Base-by-base conservation (phyloP, 2,113 vertebrate genomes). In the Nibea coibor region DNA sequence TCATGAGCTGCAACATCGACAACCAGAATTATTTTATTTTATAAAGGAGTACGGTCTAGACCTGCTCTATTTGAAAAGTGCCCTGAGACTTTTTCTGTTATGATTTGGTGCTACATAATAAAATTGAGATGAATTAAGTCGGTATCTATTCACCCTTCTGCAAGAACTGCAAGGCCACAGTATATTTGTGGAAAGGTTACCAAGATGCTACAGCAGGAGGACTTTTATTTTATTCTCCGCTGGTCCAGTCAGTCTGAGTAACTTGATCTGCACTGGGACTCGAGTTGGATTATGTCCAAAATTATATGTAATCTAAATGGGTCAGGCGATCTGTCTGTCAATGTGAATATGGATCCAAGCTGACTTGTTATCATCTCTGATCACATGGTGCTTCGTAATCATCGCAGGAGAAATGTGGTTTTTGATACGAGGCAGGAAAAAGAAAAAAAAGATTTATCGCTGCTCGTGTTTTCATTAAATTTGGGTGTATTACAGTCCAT, bases 191-290 rank as follows among this genome's bases (percentile, higher is more conserved):
- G 8, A 57, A 54, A 75, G 8, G 16, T 5, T 20, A 69, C 5
- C 0, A 28, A 12, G 24, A 73, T 35, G 48, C 57, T 68, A 59
- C 51, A 62, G 54, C 72, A 56, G 28, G 22, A 76, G 28, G 22
- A 76, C 8, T 28, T 73, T 73, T 50, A 56, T 12, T 62, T 56
- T 45, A 22, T 10, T 39, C 53, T 20, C 62, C 24, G 28, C 4
- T 4, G 47, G 2, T 48, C 7, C 8, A 15, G 45, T 50, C n/a
- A 75, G 16, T 62, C 4, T 10, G 35, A 39, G 58, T 35, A 20
- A 11, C 31, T 20, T 5, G 58, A 35, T 19, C 9, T 15, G 0
- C 28, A 2, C 9, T 28, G 22, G 15, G 3, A 12, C 48, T 31
- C 31, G 0, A 62, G 17, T 39, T 39, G 58, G 61, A 63, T 5